Percentiles rank a stretch among this genome's conserved stretches.
phyloP scores from a whole-genome alignment of 2,113 vertebrate species.

The Naja naja region DNA sequence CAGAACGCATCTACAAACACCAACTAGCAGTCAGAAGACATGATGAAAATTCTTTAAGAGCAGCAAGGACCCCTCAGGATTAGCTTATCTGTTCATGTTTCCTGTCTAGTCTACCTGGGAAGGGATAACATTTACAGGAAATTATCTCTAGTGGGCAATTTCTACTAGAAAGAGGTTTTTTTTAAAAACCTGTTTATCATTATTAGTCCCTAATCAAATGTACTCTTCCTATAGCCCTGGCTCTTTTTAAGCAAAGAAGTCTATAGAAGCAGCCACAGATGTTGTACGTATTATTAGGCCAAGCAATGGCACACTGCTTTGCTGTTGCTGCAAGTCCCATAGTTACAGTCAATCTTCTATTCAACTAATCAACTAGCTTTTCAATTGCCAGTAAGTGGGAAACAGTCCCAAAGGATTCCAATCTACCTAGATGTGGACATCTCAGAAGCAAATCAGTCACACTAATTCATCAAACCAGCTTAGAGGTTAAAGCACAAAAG shows the following conservation, averaged over 20 bases:
- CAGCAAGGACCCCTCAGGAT: neutral
- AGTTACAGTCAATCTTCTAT: neutral
- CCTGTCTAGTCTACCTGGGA: neutral
- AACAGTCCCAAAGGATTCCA: neutral
- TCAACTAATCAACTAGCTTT: neutral
- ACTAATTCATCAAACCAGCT: neutral
- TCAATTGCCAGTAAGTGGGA: neutral
- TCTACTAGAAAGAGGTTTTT: neutral
- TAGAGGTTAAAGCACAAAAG: neutral
- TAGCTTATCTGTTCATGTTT: neutral
- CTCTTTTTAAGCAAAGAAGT: neutral
- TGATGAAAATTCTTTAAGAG: neutral
- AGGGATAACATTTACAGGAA: neutral
- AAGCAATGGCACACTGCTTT: neutral
- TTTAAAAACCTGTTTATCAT: neutral
- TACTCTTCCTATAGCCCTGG: neutral
- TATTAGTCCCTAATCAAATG: neutral
- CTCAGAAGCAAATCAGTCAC: neutral
- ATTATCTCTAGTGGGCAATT: neutral
- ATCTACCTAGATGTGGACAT: neutral
- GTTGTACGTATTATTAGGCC: neutral
- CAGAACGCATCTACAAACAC: no score
- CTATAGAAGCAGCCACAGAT: neutral
- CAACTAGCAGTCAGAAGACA: no score
- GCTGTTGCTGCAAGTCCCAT: neutral